Evolutionary conservation across 92 coral and sea anemone species (phyloP).

Genomic region (Siderastrea radians): DNA sequence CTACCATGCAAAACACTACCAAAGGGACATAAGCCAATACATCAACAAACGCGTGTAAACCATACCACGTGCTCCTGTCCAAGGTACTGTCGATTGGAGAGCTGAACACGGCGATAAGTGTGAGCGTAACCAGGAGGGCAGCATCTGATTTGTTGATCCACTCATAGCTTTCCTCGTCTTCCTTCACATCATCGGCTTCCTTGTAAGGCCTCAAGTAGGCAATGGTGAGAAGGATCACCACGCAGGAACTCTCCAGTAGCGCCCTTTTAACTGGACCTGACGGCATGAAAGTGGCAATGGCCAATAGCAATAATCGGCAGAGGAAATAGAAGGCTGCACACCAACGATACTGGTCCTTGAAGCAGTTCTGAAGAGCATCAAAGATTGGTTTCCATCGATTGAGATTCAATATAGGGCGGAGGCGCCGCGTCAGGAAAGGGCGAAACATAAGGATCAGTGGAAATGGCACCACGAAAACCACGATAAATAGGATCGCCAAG

Average conservation of each 20-base stretch:
- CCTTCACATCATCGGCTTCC: conserved; percentile 57
- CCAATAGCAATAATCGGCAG: conserved; percentile 56
- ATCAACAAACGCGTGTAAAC: background rate
- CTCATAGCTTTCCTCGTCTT: conserved; percentile 53
- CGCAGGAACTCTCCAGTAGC: conserved; percentile 74
- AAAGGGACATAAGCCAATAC: conserved; percentile 37
- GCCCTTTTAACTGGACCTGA: conserved; percentile 73
- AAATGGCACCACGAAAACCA: conserved; percentile 76
- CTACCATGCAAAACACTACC: conserved; percentile 9
- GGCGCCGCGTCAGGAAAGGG: conserved; percentile 64
- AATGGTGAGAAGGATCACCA: conserved; percentile 63
- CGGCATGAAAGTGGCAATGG: conserved; percentile 60
- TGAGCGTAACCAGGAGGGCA: conserved; percentile 25
- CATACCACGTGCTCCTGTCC: background rate
- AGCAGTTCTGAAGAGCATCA: conserved; percentile 90
- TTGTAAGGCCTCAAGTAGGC: conserved; percentile 87
- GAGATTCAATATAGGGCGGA: conserved; percentile 60
- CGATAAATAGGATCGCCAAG: conserved; percentile 73
- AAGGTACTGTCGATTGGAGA: conserved; percentile 24
- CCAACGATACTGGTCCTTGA: conserved; percentile 92
- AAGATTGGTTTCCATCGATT: conserved; percentile 86
- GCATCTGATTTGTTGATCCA: conserved; percentile 54
- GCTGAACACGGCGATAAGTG: conserved; percentile 45
- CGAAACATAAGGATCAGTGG: conserved; percentile 81
- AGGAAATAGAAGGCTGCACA: conserved; percentile 94